These are phyloP conservation scores for Falco rusticolus DNA, from an alignment of 2,797 vertebrate genomes.

Conservation along the genomic window DNA sequence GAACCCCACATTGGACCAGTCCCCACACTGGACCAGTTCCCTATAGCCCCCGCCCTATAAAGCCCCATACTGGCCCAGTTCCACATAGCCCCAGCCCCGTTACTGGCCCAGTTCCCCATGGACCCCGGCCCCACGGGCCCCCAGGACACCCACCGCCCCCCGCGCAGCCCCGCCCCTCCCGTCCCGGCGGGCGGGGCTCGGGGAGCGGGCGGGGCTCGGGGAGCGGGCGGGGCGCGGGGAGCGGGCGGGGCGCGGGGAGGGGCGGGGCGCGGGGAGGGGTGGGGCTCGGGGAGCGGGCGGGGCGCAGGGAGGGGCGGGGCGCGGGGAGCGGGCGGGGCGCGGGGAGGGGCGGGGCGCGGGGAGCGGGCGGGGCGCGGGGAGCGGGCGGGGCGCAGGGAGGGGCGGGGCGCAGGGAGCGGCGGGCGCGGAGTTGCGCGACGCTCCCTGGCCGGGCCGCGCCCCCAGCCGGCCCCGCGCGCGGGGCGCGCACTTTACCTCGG, in stretches of 20 bases:
- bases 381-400: neutral
- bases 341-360: too few species aligned
- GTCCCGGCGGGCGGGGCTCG: too few species aligned
- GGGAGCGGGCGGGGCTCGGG: too few species aligned
- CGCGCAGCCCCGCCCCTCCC: neutral
- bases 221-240: too few species aligned
- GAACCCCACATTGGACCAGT: neutral
- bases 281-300: too few species aligned
- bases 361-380: neutral
- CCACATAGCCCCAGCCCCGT: neutral
- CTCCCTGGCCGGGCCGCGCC: neutral
- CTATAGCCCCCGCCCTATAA: neutral
- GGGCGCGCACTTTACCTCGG: neutral
- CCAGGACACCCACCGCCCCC: too few species aligned
- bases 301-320: too few species aligned
- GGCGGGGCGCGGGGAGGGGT: too few species aligned
- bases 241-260: too few species aligned
- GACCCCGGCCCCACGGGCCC: neutral
- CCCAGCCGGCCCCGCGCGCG: neutral
- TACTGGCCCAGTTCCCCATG: too few species aligned
- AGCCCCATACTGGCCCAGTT: neutral
- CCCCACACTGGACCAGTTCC: neutral
- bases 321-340: too few species aligned
- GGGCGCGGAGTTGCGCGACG: neutral
- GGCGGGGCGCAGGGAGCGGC: neutral